Percentiles rank a stretch among this genome's conserved stretches.
These are phyloP conservation scores for Zaprionus nigranus DNA, from an alignment of 1,140 invertebrate genomes.

Conservation along the genomic window DNA sequence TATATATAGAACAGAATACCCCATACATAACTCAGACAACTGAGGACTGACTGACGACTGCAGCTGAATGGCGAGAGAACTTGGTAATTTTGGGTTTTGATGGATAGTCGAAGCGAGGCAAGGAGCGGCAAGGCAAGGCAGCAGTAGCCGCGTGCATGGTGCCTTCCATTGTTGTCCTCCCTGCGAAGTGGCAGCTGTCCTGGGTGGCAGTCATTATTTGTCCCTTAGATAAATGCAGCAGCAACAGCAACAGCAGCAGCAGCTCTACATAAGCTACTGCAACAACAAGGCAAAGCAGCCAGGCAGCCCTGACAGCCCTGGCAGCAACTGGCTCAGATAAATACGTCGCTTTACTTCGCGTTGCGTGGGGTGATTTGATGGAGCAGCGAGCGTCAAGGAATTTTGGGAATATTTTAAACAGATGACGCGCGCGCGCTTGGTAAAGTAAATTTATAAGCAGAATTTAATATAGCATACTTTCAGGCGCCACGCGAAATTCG, in stretches of 20 bases:
- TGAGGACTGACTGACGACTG: conserved; percentile 2
- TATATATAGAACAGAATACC: not conserved
- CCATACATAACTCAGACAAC: not conserved
- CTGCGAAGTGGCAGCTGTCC: conserved; percentile 24
- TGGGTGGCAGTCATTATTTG: conserved; percentile 43
- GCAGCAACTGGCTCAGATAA: not conserved
- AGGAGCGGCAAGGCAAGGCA: not conserved
- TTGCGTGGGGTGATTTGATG: not conserved
- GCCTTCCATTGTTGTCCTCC: not conserved
- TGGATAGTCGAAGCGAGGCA: conserved; percentile 13
- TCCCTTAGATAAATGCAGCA: conserved; percentile 39
- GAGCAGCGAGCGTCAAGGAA: conserved; percentile 4
- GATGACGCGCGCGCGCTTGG: not conserved
- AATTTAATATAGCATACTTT: not conserved
- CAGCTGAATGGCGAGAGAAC: conserved; percentile 2
- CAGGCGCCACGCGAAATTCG: not conserved
- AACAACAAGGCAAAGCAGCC: not conserved
- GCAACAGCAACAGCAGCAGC: not conserved
- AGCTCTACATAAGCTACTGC: not conserved
- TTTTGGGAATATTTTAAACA: not conserved
- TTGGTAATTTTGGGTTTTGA: conserved; percentile 39
- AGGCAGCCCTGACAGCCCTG: too few species aligned
- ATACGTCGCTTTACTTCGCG: not conserved
- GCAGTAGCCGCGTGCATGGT: not conserved
- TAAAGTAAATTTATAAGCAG: not conserved